Evolutionary conservation across 1,140 invertebrate genomes (phyloP), one percentile per base, ranked within the genome.

Genomic region (Drosophila parvula): DNA sequence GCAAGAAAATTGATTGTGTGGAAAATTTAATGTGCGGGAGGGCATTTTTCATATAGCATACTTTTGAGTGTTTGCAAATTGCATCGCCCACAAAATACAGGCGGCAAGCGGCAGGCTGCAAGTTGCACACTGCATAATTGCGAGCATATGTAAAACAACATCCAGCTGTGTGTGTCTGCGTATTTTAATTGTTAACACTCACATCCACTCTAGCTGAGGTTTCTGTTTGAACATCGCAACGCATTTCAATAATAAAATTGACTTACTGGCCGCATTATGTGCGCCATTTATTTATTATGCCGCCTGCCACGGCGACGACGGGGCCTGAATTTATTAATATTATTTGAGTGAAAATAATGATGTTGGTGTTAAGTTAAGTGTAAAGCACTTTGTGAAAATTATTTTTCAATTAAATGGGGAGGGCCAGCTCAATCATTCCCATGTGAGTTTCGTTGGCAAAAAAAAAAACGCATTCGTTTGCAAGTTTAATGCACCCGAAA

Each of bases 1-100:
- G 41, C 48, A 69, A 63, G 59, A 18, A 77, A 88, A 89, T 89
- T 89, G 84, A 89, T 89, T 89, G 84, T 75, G 84, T 84, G 84
- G 84, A 89, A 89, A 89, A 89, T 89, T 89, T 74, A 74, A 77
- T 85, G 81, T 70, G 60, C 65, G 57, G 60, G 60, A 63, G 57
- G 63, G 60, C 74, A 81, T 81, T 81, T 88, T 78, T 84, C 74
- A 90, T 79, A 78, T 79, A 78, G 84, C 85, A 80, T 84, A 89
- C 80, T 89, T 89, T 89, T 70, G 74, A 88, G 84, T 62, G 84
- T 79, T 89, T 78, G 80, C 77, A 89, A 88, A 89, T 89, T 79
- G 77, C 79, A 62, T 34, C 22, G 62, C 44, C 41, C 74, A 51
- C 61, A 65, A 2, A 22, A 22, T 22, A 3, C 22, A 22, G 22